A percentile compares a stretch with the other conserved stretches of the same genome.
These are phyloP conservation scores for Pteria penguin DNA, from an alignment of 2,888 invertebrate genomes.

Conservation along the genomic window DNA sequence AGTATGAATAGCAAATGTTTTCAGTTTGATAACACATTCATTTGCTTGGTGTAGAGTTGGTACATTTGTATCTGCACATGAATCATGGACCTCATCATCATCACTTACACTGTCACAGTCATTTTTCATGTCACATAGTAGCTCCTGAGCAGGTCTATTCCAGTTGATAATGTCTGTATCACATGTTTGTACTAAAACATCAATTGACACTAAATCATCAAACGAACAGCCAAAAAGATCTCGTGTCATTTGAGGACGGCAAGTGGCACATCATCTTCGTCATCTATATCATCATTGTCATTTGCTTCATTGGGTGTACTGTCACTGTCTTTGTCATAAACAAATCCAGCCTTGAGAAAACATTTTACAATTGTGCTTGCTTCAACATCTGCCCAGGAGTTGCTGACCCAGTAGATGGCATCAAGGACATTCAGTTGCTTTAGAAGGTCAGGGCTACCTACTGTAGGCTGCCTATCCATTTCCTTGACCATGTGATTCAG, in stretches of 20 bases:
- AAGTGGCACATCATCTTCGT: neutral
- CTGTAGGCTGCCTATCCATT: constrained; percentile 4
- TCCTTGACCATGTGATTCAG: neutral
- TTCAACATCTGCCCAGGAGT: neutral
- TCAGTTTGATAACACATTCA: neutral
- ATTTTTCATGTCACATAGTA: neutral
- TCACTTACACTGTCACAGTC: neutral
- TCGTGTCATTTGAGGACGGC: neutral
- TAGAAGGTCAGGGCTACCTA: neutral
- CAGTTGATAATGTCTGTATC: neutral
- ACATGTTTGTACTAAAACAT: neutral
- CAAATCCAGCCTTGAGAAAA: neutral
- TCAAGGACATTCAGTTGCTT: neutral
- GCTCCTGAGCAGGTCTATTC: neutral
- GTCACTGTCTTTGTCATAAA: too few species aligned
- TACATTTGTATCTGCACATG: neutral
- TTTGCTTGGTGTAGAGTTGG: neutral
- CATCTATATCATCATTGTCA: neutral
- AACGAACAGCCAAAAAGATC: neutral
- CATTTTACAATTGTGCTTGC: neutral
- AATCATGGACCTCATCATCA: neutral
- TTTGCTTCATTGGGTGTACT: neutral
- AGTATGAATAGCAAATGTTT: neutral
- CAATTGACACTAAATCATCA: neutral
- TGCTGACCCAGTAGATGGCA: constrained; percentile 6